Evolutionary conservation across 2,797 vertebrate species (phyloP).

Genomic region (Lutjanus argentimaculatus): DNA sequence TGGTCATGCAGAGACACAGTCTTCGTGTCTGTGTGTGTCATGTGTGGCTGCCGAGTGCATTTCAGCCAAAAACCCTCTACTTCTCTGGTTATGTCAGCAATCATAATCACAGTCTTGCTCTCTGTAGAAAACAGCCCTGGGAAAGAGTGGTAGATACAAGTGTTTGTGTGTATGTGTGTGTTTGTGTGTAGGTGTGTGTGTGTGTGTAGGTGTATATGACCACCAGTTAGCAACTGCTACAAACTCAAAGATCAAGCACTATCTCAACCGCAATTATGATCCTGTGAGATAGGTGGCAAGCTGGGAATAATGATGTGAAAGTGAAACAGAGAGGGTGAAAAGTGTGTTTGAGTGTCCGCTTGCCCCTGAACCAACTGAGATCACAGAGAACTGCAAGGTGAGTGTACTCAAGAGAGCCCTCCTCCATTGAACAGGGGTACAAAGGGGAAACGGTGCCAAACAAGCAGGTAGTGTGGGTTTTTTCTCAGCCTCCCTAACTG

Average conservation of each 20-base stretch:
- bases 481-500: slow-evolving; percentile 14
- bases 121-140: slow-evolving; percentile 1
- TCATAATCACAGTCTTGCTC: slow-evolving; percentile 16
- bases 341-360: not conserved
- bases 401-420: slow-evolving; percentile 27
- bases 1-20: slow-evolving; percentile 1
- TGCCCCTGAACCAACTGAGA: slow-evolving; percentile 39
- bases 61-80: not conserved
- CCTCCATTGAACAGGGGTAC: slow-evolving; percentile 32
- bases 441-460: slow-evolving; percentile 37
- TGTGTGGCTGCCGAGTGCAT: not conserved
- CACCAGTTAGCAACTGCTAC: slow-evolving; percentile 48
- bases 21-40: not conserved
- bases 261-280: slow-evolving; percentile 73
- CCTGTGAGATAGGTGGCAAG: slow-evolving; percentile 63
- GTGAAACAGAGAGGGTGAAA: slow-evolving; percentile 18
- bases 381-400: slow-evolving; percentile 44
- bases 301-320: slow-evolving; percentile 51
- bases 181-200: slow-evolving; percentile 17
- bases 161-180: slow-evolving; percentile 11
- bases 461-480: slow-evolving; percentile 14
- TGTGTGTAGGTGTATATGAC: slow-evolving; percentile 24
- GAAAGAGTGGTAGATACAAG: slow-evolving; percentile 5
- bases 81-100: slow-evolving; percentile 8
- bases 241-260: slow-evolving; percentile 63